A percentile compares a stretch with the other conserved stretches of the same genome.
phyloP scores from a whole-genome alignment of 2,797 vertebrate species.

The Cuculus canorus region DNA sequence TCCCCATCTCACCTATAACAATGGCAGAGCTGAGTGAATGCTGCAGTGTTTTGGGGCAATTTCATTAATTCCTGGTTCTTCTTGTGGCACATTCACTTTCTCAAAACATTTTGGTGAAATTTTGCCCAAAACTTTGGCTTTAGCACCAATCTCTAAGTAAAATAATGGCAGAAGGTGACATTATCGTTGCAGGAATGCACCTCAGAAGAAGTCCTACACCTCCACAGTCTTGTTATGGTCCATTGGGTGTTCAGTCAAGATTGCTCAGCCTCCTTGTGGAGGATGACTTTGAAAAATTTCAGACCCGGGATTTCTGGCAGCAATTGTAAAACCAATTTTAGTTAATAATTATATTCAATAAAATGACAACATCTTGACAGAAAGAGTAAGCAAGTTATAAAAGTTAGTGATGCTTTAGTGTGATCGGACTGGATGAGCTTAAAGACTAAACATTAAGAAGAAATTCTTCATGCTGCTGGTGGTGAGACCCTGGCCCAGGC shows the following conservation, averaged over 20 bases:
- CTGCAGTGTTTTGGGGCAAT: not conserved
- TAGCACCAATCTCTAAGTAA: not conserved
- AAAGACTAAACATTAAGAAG: too few species aligned
- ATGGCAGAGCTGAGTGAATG: not conserved
- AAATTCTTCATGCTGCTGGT: too few species aligned
- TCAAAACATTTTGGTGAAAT: not conserved
- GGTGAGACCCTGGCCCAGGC: too few species aligned
- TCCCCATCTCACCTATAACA: fast-evolving
- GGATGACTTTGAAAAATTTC: not conserved
- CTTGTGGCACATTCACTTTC: not conserved
- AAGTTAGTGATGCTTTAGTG: not conserved
- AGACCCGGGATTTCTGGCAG: not conserved
- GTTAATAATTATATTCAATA: not conserved
- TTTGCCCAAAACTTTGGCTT: not conserved
- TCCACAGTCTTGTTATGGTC: not conserved
- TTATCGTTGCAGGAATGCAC: not conserved
- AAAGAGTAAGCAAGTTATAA: not conserved
- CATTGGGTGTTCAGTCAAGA: not conserved
- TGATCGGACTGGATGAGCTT: too few species aligned
- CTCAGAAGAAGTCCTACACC: not conserved
- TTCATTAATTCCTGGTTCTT: not conserved
- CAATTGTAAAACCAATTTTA: not conserved
- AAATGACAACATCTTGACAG: not conserved
- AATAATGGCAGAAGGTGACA: not conserved
- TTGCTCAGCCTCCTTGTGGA: not conserved